phyloP scores from a whole-genome alignment of 2,797 vertebrate genomes.

The Melanotaenia parkinsoni region DNA sequence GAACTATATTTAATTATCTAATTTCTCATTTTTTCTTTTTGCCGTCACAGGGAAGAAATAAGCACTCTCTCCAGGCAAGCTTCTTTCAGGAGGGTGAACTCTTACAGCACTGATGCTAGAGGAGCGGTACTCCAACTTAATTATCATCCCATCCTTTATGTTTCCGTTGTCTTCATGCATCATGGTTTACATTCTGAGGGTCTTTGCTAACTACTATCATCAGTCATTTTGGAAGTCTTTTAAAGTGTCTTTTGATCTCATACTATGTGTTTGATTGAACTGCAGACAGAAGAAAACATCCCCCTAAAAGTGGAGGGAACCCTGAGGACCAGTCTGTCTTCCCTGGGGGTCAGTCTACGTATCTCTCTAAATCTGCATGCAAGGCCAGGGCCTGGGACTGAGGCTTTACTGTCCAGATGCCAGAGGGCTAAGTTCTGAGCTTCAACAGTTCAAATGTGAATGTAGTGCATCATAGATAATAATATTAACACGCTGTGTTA shows the following conservation, averaged over 20 bases:
- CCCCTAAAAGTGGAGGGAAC: conserved; percentile 80
- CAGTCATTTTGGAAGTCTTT: neutral
- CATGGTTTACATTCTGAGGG: too few species aligned
- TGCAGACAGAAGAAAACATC: conserved; percentile 77
- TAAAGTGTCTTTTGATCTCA: neutral
- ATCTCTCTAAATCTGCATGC: conserved; percentile 55
- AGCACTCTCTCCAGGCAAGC: conserved; percentile 83
- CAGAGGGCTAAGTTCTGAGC: conserved; percentile 49
- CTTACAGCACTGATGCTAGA: conserved; percentile 77
- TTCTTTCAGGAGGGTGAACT: conserved; percentile 83
- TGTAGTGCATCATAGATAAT: conserved; percentile 32
- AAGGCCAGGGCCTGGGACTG: conserved; percentile 23
- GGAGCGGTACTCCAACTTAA: conserved; percentile 57
- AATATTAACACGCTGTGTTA: neutral
- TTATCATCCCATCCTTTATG: conserved; percentile 11
- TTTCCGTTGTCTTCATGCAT: neutral
- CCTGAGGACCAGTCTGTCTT: conserved; percentile 80
- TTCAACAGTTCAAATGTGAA: conserved; percentile 35
- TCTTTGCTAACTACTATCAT: neutral
- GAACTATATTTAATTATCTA: too few species aligned
- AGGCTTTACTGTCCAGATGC: conserved; percentile 49
- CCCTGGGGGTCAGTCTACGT: conserved; percentile 79
- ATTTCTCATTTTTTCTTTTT: neutral
- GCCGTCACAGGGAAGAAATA: conserved; percentile 80
- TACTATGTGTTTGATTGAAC: neutral